phyloP scores from a whole-genome alignment of 53 echinoderm and acorn worm genomes.

The Actinopyga echinites region DNA sequence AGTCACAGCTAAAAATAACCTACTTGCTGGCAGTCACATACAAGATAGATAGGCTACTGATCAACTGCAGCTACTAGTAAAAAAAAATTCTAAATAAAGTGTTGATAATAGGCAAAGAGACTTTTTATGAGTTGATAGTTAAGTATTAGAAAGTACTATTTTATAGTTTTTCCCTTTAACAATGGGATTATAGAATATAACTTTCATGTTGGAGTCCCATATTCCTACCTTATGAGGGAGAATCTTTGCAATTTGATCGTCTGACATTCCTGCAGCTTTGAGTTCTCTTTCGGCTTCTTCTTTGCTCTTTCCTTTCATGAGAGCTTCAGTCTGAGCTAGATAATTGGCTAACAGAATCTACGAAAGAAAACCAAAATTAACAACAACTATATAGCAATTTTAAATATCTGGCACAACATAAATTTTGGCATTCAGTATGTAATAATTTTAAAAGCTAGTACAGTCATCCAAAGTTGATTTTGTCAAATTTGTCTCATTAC shows the following conservation, averaged over 20 bases:
- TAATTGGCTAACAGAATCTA: slow-evolving; percentile 97
- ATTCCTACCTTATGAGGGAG: slow-evolving; percentile 87
- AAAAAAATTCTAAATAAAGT: neutral
- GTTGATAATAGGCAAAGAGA: neutral
- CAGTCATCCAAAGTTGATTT: too few species aligned
- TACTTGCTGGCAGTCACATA: too few species aligned
- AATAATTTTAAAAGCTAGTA: too few species aligned
- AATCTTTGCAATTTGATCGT: slow-evolving; percentile 74
- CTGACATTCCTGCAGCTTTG: slow-evolving; percentile 64
- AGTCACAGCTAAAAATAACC: too few species aligned
- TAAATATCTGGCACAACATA: too few species aligned
- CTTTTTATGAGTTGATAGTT: neutral
- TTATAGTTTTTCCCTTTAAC: too few species aligned
- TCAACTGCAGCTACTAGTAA: too few species aligned
- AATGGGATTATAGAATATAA: neutral
- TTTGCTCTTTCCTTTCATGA: slow-evolving; percentile 89
- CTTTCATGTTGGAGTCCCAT: too few species aligned
- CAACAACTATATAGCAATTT: too few species aligned
- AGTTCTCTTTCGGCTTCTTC: slow-evolving; percentile 78
- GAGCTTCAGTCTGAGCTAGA: slow-evolving; percentile 94
- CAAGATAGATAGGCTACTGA: too few species aligned
- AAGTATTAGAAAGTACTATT: neutral
- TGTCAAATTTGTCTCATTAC: too few species aligned
- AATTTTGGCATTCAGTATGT: too few species aligned
- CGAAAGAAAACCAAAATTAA: neutral